Evolutionary conservation across 2,113 vertebrate genomes (phyloP), one percentile per base, ranked within the genome.

Genomic region (Prochilodus magdalenae): DNA sequence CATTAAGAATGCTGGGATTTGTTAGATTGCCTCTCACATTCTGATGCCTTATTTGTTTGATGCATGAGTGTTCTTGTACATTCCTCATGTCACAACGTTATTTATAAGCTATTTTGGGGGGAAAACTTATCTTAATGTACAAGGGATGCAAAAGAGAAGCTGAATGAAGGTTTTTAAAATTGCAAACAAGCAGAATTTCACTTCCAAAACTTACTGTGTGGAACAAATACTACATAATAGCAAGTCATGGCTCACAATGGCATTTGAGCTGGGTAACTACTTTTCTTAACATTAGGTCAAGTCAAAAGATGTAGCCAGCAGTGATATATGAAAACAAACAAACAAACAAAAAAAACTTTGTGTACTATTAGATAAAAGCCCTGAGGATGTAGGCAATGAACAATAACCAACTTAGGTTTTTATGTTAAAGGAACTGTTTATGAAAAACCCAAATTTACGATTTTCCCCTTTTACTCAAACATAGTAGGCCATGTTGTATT

Each of bases 1-100:
- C n/a, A 18, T 65, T 44, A 29, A 84, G 66, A 81, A 40, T 60
- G 65, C 63, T 70, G 75, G 3, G 67, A 77, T 84, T 67, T 22
- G 33, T 20, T 24, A 63, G 75, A 75, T n/a, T n/a, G 55, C 36
- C 51, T 75, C 72, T 55, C 6, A 16, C 24, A 57, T 27, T 57
- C 5, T 24, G n/a, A 24, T 55, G 16, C 30, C 30, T 59, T 57
- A n/a, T 26, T 69, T 24, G n/a, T 14, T 57, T 66, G 62, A 75
- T 51, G 67, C 2, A 2, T 20, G 53, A 66, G 63, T 66, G 33
- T 27, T 66, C 18, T 18, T 18, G 14, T 36, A 36, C 29, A 33
- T 29, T 0, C 29, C 2, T 10, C 62, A 27, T 63, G 49, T 15
- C 15, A 18, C 14, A 51, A 51, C 7, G 16, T 51, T 51, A 51